These are phyloP conservation scores for Trichogramma dendrolimi DNA, from an alignment of 2,888 invertebrate species.

Conservation along the genomic window DNA sequence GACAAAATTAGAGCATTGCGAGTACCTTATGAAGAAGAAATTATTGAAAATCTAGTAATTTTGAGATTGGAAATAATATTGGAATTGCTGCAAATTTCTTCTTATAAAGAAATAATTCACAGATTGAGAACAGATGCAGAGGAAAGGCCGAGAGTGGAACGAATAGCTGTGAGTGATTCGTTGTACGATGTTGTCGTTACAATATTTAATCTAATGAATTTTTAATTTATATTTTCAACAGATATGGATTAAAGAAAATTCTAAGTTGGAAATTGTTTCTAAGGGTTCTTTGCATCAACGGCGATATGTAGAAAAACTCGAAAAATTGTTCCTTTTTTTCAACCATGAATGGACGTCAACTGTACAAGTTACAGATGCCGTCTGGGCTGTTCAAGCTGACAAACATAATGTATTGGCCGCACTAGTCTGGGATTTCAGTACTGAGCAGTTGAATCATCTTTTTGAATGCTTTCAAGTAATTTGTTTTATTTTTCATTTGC, in stretches of 20 bases:
- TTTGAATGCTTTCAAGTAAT: slow-evolving; percentile 94
- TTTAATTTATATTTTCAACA: slow-evolving; percentile 45
- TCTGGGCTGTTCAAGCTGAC: slow-evolving; percentile 95
- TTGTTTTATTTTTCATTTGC: slow-evolving; percentile 10
- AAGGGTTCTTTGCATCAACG: slow-evolving; percentile 95
- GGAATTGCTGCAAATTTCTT: slow-evolving; percentile 88
- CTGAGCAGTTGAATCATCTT: slow-evolving; percentile 93
- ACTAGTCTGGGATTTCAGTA: slow-evolving; percentile 96
- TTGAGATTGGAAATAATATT: slow-evolving; percentile 95
- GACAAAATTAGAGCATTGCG: slow-evolving; percentile 84
- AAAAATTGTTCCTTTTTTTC: slow-evolving; percentile 94
- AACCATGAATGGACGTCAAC: slow-evolving; percentile 90
- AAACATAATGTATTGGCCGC: slow-evolving; percentile 97
- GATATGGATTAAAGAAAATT: slow-evolving; percentile 94
- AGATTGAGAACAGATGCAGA: slow-evolving; percentile 73
- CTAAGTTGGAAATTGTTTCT: slow-evolving; percentile 90
- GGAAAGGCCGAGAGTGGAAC: slow-evolving; percentile 88
- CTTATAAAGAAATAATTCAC: slow-evolving; percentile 99
- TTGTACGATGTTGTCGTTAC: not conserved
- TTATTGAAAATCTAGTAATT: slow-evolving; percentile 78
- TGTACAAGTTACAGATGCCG: slow-evolving; percentile 85
- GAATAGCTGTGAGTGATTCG: slow-evolving; percentile 80
- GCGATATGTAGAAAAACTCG: slow-evolving; percentile 94
- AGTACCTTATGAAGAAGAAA: slow-evolving; percentile 79
- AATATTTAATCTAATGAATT: too few species aligned